Evolutionary conservation across 1,140 invertebrate genomes (phyloP).

Genomic region (Arctopsyche grandis): DNA sequence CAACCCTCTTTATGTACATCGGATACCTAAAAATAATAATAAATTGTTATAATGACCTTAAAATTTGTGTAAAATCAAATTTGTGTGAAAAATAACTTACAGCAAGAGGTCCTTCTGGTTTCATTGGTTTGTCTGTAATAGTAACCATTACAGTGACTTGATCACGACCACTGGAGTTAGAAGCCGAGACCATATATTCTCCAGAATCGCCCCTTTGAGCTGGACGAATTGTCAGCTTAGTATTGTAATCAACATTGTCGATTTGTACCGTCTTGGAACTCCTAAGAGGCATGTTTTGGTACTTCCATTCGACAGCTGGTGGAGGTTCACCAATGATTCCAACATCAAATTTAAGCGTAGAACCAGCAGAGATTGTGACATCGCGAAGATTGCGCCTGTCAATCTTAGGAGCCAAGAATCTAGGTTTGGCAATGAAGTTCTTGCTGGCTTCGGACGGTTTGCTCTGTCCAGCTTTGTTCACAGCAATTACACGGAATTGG

Average conservation of each 20-base stretch:
- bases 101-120: slow-evolving; percentile 88
- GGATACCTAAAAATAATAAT: slow-evolving; percentile 70
- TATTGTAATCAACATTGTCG: slow-evolving; percentile 88
- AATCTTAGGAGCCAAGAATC: slow-evolving; percentile 94
- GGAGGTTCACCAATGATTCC: slow-evolving; percentile 92
- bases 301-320: slow-evolving; percentile 89
- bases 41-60: no score
- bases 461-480: slow-evolving; percentile 94
- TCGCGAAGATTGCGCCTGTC: slow-evolving; percentile 90
- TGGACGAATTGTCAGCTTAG: slow-evolving; percentile 85
- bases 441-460: slow-evolving; percentile 89
- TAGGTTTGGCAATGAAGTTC: slow-evolving; percentile 90
- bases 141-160: slow-evolving; percentile 88
- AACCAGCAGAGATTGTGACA: slow-evolving; percentile 89
- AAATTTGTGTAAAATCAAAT: no score
- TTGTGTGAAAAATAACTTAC: slow-evolving; percentile 56
- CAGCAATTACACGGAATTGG: slow-evolving; percentile 96
- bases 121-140: slow-evolving; percentile 89
- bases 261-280: slow-evolving; percentile 76
- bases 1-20: slow-evolving; percentile 94
- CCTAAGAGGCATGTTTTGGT: slow-evolving; percentile 65
- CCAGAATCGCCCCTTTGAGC: slow-evolving; percentile 84
- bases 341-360: slow-evolving; percentile 91
- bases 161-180: slow-evolving; percentile 88
- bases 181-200: slow-evolving; percentile 87